Evolutionary conservation across 2,797 vertebrate genomes (phyloP).

Genomic region (Micrastur ruficollis): DNA sequence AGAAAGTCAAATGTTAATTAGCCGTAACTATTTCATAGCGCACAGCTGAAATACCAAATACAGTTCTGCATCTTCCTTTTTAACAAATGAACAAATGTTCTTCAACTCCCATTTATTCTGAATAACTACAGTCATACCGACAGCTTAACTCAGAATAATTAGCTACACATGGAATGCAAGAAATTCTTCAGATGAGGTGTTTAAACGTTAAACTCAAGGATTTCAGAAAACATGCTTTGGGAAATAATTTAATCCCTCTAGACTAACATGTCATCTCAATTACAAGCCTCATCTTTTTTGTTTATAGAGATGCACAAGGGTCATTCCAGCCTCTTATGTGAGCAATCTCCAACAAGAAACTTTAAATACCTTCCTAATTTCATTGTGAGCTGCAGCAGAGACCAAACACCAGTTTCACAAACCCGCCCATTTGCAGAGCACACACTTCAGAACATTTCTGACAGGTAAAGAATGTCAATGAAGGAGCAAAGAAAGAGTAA

Average conservation of each 20-base stretch:
- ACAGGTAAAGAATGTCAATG: neutral
- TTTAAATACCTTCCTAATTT: neutral
- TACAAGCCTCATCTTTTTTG: neutral
- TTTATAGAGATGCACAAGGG: neutral
- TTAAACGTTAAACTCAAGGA: neutral
- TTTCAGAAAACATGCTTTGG: neutral
- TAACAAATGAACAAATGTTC: neutral
- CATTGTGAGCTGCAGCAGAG: neutral
- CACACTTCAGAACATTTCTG: neutral
- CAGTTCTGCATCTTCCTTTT: neutral
- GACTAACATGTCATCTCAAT: neutral
- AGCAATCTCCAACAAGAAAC: neutral
- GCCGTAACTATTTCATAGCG: accelerated
- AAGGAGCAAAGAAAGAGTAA: neutral
- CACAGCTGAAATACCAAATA: neutral
- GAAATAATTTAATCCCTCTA: neutral
- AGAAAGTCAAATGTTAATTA: neutral
- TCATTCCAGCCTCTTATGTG: neutral
- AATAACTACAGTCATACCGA: neutral
- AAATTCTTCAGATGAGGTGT: neutral
- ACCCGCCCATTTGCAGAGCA: neutral
- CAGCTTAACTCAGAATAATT: neutral
- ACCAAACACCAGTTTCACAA: neutral
- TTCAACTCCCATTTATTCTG: neutral
- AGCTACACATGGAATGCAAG: neutral